Percentiles rank a stretch among this genome's conserved stretches.
Evolutionary conservation across 2,888 invertebrate species (phyloP).

Genomic region (Lithophane semibrunnea): DNA sequence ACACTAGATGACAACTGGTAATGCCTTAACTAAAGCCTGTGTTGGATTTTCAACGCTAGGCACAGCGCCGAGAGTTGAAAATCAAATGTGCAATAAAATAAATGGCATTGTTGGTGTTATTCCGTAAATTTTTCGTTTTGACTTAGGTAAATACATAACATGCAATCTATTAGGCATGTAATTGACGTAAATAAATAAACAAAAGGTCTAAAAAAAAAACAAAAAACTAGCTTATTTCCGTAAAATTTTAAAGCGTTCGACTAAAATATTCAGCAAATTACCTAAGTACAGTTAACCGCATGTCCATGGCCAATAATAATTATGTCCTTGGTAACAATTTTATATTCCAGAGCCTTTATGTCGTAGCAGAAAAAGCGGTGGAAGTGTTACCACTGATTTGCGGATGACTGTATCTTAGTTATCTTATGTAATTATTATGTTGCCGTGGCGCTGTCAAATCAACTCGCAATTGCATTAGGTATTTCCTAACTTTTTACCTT

Average conservation of each 20-base stretch:
- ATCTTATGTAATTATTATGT: not conserved
- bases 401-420: not conserved
- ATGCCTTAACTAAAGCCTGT: not conserved
- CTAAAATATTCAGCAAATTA: not conserved
- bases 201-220: not conserved
- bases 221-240: not conserved
- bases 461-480: constrained; percentile 26
- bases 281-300: not conserved
- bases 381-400: not conserved
- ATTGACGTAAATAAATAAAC: not conserved
- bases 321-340: not conserved
- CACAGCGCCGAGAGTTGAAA: not conserved
- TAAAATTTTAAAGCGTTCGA: not conserved
- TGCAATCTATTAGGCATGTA: not conserved
- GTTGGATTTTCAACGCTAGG: not conserved
- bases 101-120: not conserved
- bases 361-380: not conserved
- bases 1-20: not conserved
- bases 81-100: not conserved
- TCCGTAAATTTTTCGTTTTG: not conserved
- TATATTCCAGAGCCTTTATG: not conserved
- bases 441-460: not conserved
- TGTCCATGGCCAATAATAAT: constrained; percentile 1
- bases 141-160: not conserved
- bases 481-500: constrained; percentile 4